Base-by-base conservation (phyloP, 1,140 invertebrate genomes). In the Zaprionus davidi region DNA sequence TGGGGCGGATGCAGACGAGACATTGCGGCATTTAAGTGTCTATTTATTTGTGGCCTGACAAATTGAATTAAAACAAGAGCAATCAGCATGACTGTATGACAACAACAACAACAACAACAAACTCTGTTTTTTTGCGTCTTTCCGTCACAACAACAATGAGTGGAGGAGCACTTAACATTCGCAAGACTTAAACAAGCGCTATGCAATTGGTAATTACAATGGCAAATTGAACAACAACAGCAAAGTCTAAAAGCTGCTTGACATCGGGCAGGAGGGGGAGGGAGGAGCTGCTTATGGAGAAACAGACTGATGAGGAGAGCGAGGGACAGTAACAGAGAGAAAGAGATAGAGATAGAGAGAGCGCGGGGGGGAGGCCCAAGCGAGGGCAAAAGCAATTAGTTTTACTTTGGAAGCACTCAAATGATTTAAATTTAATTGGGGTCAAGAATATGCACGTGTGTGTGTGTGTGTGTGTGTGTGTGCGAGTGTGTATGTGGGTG, bases 401-500 rank as follows among this genome's bases (percentile, higher is more conserved):
- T 86, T 87, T 75, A 81, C 84, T 87, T 88, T 67, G 66, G 73
- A 58, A 71, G 78, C 84, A 81, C 83, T 87, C 81, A 76, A 88
- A 90, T 87, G 82, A 90, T 88, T 87, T 87, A 87, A 87, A 81
- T 87, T 88, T 87, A 87, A 90, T 87, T 87, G 84, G 78, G 84
- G 81, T 84, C 84, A 87, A 87, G 80, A 78, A 72, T 81, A 72
- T 67, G 53, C 53, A 67, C 28, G 60, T 57, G 44, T 59, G 12
- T 57, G 22, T 24, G 15, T 28, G 15, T 53, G 24, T 20, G 13
- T 34, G 36, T 34, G 46, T 62, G 49, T 79, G 51, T n/a, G n/a
- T n/a, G n/a, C n/a, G n/a, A n/a, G 12, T 57, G 22, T 24, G 15
- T 28, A 12, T 53, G 24, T 28, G 49, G 34, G 46, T 36, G 31